Percentiles rank a stretch among this genome's conserved stretches.
These are phyloP conservation scores for Drosophila obscura DNA, from an alignment of 1,140 invertebrate species.

Conservation along the genomic window DNA sequence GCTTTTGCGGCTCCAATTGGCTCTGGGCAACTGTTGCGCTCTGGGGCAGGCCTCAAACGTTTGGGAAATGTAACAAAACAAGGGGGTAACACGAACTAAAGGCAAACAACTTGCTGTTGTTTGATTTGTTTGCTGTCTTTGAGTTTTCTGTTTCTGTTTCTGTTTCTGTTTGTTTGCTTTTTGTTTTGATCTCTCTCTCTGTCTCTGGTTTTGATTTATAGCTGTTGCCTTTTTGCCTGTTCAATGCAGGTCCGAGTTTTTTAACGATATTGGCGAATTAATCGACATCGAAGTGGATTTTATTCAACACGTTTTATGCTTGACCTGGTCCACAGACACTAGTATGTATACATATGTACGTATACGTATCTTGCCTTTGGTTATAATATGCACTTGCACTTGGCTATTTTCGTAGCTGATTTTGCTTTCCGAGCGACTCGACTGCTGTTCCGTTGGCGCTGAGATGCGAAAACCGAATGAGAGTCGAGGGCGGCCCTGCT, in stretches of 20 bases:
- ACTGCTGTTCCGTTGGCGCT: conserved; percentile 39
- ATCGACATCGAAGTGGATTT: conserved; percentile 83
- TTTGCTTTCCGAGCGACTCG: conserved; percentile 1
- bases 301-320: conserved; percentile 47
- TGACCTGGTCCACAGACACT: conserved; percentile 5
- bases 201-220: conserved; percentile 13
- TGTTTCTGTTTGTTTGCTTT: conserved; percentile 23
- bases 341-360: not conserved
- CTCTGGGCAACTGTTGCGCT: conserved; percentile 27
- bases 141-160: conserved; percentile 12
- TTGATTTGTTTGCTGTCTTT: conserved; percentile 30
- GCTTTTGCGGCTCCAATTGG: not conserved
- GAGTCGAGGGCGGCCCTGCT: conserved; percentile 10
- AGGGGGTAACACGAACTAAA: conserved; percentile 69
- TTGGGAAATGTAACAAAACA: conserved; percentile 72
- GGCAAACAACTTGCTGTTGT: conserved; percentile 66
- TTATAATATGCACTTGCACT: conserved; percentile 61
- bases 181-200: conserved; percentile 6
- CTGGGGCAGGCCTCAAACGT: not conserved
- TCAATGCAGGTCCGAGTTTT: conserved; percentile 82
- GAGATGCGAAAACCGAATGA: conserved; percentile 52
- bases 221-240: conserved; percentile 68
- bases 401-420: conserved; percentile 30
- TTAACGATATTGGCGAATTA: conserved; percentile 82
- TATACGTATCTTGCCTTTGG: not conserved